Percentiles rank a stretch among this genome's conserved stretches.
Evolutionary conservation across 1,140 invertebrate genomes (phyloP).

Genomic region (Aphis craccivora): DNA sequence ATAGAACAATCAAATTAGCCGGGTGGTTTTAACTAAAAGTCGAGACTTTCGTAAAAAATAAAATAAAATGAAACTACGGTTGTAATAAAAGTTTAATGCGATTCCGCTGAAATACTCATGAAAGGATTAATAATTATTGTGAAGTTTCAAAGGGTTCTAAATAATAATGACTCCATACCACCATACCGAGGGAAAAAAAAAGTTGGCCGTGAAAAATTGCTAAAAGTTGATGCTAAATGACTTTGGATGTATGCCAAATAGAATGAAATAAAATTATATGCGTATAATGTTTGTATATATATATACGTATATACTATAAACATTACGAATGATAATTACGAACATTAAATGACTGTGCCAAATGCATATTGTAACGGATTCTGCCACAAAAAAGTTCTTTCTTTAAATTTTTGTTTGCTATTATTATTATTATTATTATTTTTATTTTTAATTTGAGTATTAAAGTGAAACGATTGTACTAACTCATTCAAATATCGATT

Average conservation of each 20-base stretch:
- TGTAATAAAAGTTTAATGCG: slow-evolving; percentile 51
- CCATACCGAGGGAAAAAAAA: neutral
- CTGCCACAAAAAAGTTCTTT: slow-evolving; percentile 28
- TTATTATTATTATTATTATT: neutral
- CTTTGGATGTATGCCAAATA: slow-evolving; percentile 54
- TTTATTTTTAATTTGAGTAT: neutral
- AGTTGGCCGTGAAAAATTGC: slow-evolving; percentile 55
- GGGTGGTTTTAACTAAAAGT: neutral
- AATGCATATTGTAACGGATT: slow-evolving; percentile 54
- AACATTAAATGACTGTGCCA: slow-evolving; percentile 49
- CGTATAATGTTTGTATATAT: neutral
- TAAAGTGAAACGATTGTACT: slow-evolving; percentile 5
- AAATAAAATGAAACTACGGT: neutral
- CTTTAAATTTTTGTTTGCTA: slow-evolving; percentile 19
- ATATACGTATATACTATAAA: slow-evolving; percentile 35
- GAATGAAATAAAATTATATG: slow-evolving; percentile 45
- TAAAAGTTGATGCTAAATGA: slow-evolving; percentile 54
- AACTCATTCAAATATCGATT: neutral
- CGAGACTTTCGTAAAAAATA: neutral
- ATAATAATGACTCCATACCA: slow-evolving; percentile 39
- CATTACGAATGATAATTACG: slow-evolving; percentile 44
- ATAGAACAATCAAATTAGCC: neutral
- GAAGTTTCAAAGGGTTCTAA: slow-evolving; percentile 54
- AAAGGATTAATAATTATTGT: slow-evolving; percentile 56
- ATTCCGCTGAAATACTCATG: slow-evolving; percentile 43